Conservation (phyloP, 2,888 invertebrate species). For the Hydroisotoma schaefferi region DNA sequence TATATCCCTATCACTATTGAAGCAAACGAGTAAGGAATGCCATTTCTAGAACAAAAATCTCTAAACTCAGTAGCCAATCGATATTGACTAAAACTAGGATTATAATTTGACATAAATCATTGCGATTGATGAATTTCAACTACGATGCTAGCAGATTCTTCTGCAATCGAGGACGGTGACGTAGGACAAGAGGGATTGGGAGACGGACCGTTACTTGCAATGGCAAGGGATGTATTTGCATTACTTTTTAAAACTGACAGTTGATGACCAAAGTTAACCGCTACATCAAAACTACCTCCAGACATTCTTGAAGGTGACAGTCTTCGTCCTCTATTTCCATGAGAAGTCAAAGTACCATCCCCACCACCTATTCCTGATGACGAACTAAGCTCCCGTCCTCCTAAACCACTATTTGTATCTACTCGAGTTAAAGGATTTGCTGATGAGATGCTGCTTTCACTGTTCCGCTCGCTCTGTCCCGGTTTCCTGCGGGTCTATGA, state of each 20-base stretch:
- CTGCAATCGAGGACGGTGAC: slow-evolving; percentile 47
- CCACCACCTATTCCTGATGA: slow-evolving; percentile 9
- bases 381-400: not conserved
- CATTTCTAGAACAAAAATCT: too few relatives aligned
- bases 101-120: slow-evolving; percentile 34
- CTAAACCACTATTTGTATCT: slow-evolving; percentile 31
- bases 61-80: too few relatives aligned
- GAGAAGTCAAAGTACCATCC: slow-evolving; percentile 8
- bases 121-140: slow-evolving; percentile 46
- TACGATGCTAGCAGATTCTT: slow-evolving; percentile 35
- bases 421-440: slow-evolving; percentile 41
- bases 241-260: slow-evolving; percentile 38
- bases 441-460: slow-evolving; percentile 40
- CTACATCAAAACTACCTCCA: slow-evolving; percentile 48
- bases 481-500: too few relatives aligned
- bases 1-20: too few relatives aligned
- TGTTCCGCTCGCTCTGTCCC: slow-evolving; percentile 24
- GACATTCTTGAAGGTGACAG: slow-evolving; percentile 47
- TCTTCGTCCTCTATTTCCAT: slow-evolving; percentile 30
- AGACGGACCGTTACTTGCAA: slow-evolving; percentile 33
- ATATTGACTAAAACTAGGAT: too few relatives aligned
- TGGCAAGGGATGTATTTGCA: slow-evolving; percentile 16
- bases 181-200: slow-evolving; percentile 42
- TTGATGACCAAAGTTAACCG: slow-evolving; percentile 47
- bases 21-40: too few relatives aligned